Evolutionary conservation across 2,797 vertebrate species (phyloP).

Genomic region (Notamacropus eugenii): DNA sequence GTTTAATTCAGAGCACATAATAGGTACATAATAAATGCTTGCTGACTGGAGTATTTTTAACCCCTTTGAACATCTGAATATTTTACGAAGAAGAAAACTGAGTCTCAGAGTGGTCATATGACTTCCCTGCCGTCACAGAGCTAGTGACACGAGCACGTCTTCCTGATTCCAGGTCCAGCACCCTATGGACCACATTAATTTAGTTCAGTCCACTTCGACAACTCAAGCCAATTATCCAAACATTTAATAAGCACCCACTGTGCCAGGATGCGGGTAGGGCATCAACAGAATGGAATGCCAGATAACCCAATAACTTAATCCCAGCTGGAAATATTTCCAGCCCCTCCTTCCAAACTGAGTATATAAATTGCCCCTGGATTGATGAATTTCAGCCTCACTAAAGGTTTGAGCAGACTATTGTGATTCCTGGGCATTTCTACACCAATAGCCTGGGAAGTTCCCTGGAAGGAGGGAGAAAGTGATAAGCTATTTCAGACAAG

Average conservation of each 20-base stretch:
- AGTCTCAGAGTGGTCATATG: background rate
- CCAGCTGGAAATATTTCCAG: background rate
- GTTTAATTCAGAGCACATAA: background rate
- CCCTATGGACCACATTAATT: background rate
- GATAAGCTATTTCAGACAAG: background rate
- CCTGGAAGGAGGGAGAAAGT: conserved; percentile 13
- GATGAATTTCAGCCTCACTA: background rate
- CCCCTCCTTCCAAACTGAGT: background rate
- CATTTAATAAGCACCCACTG: background rate
- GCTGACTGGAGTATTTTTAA: background rate
- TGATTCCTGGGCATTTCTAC: conserved; percentile 30
- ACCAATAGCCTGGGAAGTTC: background rate
- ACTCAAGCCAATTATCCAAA: background rate
- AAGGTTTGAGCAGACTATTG: background rate
- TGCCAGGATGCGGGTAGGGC: background rate
- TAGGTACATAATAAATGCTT: background rate
- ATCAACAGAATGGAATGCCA: background rate
- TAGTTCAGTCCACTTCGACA: background rate
- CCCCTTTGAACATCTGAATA: background rate
- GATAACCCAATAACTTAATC: background rate
- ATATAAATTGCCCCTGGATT: background rate
- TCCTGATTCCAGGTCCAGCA: background rate
- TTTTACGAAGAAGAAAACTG: background rate
- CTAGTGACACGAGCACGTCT: background rate
- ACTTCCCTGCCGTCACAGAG: background rate